Evolutionary conservation across 2,113 vertebrate species (phyloP), one percentile per base, ranked within the genome.

Genomic region (Oryzias woworae): DNA sequence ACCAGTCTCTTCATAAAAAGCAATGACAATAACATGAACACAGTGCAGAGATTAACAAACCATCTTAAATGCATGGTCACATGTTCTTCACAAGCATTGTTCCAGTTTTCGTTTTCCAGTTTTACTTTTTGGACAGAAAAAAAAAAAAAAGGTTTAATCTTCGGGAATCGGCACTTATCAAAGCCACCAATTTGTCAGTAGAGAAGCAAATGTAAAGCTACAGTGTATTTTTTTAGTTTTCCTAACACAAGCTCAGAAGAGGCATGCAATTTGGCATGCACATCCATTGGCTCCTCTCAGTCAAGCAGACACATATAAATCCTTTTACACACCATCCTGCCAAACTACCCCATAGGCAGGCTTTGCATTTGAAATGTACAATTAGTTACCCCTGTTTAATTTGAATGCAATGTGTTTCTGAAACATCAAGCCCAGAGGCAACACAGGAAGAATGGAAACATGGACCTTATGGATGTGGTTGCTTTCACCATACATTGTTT

Each of bases 361-460:
- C 82, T 90, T 91, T 90, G 86, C 90, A 89, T 90, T 84, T 82
- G 69, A 91, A 90, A 90, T 88, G 78, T 83, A 86, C 87, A 89
- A 91, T 92, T 89, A 88, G 85, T 80, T 87, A 83, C 85, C 87
- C 89, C 83, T 85, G 83, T 89, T 89, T 86, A 69, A 74, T 80
- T 74, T 78, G 69, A 84, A 82, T 88, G 69, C 76, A 82, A 83
- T 77, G 78, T 36, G 36, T 84, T 84, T 85, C 73, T 71, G 69
- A 80, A 83, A 87, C 85, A 86, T 60, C 68, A 57, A 58, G 81
- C 87, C 85, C 52, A 20, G 50, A 67, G 86, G 82, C 63, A 59
- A 18, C 61, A 23, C 20, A 13, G 1, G 15, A 17, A 67, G 71
- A 74, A 83, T 63, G 68, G 69, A 65, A 50, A 74, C 58, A 24